phyloP scores from a whole-genome alignment of 2,113 vertebrate genomes.

The Apaloderma vittatum region DNA sequence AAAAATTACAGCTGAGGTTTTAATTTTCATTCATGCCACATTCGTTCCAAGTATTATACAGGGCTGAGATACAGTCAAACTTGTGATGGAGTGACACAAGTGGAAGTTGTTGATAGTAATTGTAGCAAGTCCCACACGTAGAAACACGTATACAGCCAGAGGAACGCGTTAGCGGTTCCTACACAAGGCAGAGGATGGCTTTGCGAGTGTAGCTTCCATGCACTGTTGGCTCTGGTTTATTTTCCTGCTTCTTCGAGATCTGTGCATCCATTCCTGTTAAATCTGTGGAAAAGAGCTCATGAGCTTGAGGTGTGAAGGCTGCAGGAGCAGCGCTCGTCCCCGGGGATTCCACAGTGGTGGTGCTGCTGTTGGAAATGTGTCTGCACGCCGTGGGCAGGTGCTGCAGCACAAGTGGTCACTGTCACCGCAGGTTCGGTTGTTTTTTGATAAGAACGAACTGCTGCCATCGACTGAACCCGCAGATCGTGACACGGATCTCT shows the following conservation, averaged over 20 bases:
- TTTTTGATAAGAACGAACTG: neutral
- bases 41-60: neutral
- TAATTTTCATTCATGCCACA: neutral
- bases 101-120: neutral
- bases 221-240: too few species aligned
- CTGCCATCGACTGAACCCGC: neutral
- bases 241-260: neutral
- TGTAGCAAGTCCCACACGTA: neutral
- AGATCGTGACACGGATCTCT: neutral
- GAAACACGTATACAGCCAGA: accelerated
- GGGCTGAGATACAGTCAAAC: neutral
- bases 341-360: accelerated
- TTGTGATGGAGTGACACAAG: neutral
- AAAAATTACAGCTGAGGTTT: neutral
- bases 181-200: too few species aligned
- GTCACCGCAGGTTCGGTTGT: neutral
- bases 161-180: neutral
- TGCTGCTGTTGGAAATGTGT: too few species aligned
- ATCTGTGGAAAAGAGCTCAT: accelerated
- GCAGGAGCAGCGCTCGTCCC: neutral
- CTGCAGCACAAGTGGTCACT: too few species aligned
- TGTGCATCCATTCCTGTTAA: neutral
- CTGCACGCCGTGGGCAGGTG: accelerated
- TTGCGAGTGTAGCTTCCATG: neutral
- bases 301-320: accelerated